Conservation (phyloP, 2,113 vertebrate species). For the Istiophorus platypterus region DNA sequence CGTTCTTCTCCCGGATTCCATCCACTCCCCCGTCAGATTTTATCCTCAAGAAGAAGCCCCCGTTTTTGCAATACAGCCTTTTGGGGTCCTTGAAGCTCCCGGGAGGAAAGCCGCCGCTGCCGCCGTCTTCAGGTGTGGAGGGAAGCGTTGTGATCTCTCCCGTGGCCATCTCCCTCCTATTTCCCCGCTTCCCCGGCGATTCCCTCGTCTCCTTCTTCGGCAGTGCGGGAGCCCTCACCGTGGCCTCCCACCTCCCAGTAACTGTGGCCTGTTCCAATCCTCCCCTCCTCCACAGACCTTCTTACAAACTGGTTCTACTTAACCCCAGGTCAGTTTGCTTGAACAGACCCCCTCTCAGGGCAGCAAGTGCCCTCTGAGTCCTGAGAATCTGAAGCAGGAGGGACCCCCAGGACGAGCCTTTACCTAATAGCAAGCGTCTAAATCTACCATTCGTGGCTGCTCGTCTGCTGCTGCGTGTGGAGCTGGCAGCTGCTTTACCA, state of each 20-base stretch:
- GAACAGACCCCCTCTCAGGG: conserved; percentile 39
- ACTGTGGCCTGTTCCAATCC: conserved; percentile 54
- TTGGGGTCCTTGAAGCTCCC: conserved; percentile 96
- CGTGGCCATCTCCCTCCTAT: conserved; percentile 85
- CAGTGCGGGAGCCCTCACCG: conserved; percentile 57
- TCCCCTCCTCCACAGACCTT: conserved; percentile 67
- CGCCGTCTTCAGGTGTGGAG: conserved; percentile 86
- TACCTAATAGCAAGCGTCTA: neutral
- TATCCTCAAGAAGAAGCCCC: conserved; percentile 95
- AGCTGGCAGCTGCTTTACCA: conserved; percentile 37
- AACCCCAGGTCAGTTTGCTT: conserved; percentile 75
- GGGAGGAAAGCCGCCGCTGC: conserved; percentile 86
- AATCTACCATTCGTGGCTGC: conserved; percentile 19
- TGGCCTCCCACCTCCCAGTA: conserved; percentile 75
- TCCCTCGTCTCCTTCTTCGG: conserved; percentile 59
- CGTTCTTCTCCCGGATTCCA: conserved; percentile 94
- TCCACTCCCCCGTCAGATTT: conserved; percentile 93
- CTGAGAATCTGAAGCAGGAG: conserved; percentile 23
- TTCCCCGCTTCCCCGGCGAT: conserved; percentile 49
- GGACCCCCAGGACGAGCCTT: conserved; percentile 10
- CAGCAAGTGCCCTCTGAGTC: conserved; percentile 61
- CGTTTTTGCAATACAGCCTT: conserved; percentile 96
- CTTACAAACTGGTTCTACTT: conserved; percentile 63
- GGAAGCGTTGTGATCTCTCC: conserved; percentile 92
- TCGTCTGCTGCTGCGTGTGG: conserved; percentile 35